phyloP scores from a whole-genome alignment of 2,888 invertebrate genomes.

The Colostygia pectinataria region DNA sequence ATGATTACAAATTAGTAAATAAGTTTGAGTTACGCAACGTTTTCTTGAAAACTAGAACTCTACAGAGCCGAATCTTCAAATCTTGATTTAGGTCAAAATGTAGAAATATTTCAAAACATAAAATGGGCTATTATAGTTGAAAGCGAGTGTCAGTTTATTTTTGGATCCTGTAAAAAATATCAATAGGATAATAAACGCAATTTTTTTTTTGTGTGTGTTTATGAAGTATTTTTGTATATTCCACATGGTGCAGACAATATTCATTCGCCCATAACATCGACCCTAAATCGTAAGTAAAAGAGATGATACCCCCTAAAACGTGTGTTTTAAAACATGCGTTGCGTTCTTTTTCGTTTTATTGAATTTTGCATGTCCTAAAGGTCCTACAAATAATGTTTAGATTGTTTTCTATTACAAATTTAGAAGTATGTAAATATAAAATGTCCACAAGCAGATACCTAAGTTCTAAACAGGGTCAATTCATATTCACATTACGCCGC shows the following conservation, averaged over 20 bases:
- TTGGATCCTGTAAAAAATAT: too few species aligned
- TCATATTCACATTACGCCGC: too few species aligned
- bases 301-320: constrained; percentile 29
- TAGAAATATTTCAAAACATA: neutral
- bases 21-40: neutral
- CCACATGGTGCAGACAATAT: constrained; percentile 72
- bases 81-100: neutral
- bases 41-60: neutral
- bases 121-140: neutral
- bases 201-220: too few species aligned
- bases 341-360: constrained; percentile 9
- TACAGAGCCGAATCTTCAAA: neutral
- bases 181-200: constrained; percentile 43
- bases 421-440: too few species aligned
- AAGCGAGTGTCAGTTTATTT: neutral
- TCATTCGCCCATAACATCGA: constrained; percentile 80
- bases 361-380: too few species aligned
- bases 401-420: too few species aligned
- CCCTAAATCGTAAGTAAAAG: constrained; percentile 70
- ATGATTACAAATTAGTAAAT: too few species aligned
- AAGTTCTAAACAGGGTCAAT: too few species aligned
- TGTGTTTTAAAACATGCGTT: constrained; percentile 10
- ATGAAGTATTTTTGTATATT: constrained; percentile 42
- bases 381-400: too few species aligned
- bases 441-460: too few species aligned